Evolutionary conservation across 2,797 vertebrate genomes (phyloP).

Genomic region (Syncerus caffer): DNA sequence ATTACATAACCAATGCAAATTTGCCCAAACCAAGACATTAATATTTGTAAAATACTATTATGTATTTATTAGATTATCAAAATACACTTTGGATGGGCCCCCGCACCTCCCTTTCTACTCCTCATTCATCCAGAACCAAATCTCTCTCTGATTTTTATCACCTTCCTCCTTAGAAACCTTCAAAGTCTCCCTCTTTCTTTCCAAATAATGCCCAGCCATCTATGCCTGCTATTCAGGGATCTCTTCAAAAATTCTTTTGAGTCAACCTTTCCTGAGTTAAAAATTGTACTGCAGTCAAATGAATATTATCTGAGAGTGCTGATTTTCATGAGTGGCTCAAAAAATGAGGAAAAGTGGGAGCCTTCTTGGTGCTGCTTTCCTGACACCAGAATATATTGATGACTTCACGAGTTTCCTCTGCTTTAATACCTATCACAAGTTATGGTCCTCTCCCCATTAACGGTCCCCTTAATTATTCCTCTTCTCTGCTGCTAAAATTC

Average conservation of each 20-base stretch:
- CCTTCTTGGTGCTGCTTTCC: background rate
- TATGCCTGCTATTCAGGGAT: background rate
- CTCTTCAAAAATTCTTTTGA: background rate
- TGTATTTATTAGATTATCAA: background rate
- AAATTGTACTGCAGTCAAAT: background rate
- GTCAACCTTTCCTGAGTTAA: background rate
- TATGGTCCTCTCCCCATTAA: background rate
- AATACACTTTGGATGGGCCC: background rate
- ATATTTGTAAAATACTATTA: background rate
- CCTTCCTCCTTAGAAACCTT: background rate
- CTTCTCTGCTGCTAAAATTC: background rate
- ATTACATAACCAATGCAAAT: background rate
- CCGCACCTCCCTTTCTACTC: background rate
- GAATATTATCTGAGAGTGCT: background rate
- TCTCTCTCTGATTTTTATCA: background rate
- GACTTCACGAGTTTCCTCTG: background rate
- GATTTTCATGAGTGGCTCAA: background rate
- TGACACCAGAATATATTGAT: background rate
- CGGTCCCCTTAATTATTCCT: background rate
- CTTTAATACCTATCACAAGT: background rate
- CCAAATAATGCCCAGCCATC: background rate
- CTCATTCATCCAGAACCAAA: background rate
- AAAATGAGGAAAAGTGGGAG: background rate
- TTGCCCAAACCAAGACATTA: background rate
- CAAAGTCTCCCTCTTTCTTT: background rate